Percentiles rank a stretch among this genome's conserved stretches.
Evolutionary conservation across 2,113 vertebrate species (phyloP).

Genomic region (Ia io): DNA sequence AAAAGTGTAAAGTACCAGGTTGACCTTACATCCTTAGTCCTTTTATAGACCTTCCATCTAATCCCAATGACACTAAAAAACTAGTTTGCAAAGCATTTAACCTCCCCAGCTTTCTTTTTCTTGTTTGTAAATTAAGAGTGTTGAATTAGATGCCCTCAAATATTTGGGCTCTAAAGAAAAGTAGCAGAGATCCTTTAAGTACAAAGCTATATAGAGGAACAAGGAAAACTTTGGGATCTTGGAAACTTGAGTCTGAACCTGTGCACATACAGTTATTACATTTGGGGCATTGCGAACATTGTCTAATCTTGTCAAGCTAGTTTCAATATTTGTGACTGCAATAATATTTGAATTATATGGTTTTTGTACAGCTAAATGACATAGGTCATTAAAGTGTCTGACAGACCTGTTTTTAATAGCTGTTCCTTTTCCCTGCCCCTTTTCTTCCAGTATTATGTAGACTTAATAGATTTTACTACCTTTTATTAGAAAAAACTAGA

Average conservation of each 20-base stretch:
- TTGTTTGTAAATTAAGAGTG: slow-evolving; percentile 41
- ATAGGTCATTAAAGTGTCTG: background rate
- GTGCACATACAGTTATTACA: background rate
- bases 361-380: background rate
- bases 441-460: background rate
- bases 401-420: background rate
- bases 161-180: background rate
- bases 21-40: slow-evolving; percentile 55
- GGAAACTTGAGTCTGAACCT: background rate
- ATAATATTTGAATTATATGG: background rate
- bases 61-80: slow-evolving; percentile 41
- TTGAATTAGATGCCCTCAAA: slow-evolving; percentile 39
- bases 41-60: slow-evolving; percentile 39
- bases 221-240: background rate
- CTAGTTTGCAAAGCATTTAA: slow-evolving; percentile 58
- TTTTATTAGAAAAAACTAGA: background rate
- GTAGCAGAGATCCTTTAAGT: background rate
- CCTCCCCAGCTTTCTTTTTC: slow-evolving; percentile 39
- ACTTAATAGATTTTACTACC: background rate
- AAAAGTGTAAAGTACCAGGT: slow-evolving; percentile 61
- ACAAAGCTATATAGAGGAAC: background rate
- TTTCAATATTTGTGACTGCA: background rate
- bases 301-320: background rate
- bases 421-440: background rate
- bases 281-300: background rate